A percentile compares a stretch with the other conserved stretches of the same genome.
These are phyloP conservation scores for Acridotheres tristis DNA, from an alignment of 2,797 vertebrate species.

Conservation along the genomic window DNA sequence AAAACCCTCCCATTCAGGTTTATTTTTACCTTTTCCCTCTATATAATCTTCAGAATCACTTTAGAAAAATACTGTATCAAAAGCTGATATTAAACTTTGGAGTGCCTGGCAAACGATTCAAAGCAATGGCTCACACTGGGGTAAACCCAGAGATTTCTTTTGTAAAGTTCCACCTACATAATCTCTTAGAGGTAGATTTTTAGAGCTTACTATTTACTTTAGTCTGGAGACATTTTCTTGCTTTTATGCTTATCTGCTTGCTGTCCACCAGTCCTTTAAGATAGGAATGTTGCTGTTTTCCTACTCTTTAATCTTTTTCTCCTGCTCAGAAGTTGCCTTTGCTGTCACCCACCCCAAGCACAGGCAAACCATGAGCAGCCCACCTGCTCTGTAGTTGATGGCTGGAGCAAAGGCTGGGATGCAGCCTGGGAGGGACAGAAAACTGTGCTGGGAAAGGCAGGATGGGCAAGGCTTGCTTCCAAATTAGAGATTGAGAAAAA, in stretches of 20 bases:
- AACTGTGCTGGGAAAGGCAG: neutral
- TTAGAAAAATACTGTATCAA: constrained; percentile 46
- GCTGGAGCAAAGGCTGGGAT: neutral
- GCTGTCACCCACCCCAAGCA: neutral
- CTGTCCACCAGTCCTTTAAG: neutral
- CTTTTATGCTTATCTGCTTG: constrained; percentile 53
- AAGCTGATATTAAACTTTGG: constrained; percentile 55
- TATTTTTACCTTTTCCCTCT: constrained; percentile 57
- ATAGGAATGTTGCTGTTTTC: neutral
- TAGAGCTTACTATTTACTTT: constrained; percentile 37
- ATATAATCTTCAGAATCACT: constrained; percentile 45
- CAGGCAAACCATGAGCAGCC: neutral
- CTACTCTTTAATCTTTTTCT: neutral
- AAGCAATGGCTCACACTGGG: neutral
- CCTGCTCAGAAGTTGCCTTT: neutral
- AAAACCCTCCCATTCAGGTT: constrained; percentile 36
- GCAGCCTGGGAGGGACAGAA: too few species aligned
- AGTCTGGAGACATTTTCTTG: constrained; percentile 26
- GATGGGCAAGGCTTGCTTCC: neutral
- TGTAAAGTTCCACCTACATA: constrained; percentile 35
- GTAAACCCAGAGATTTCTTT: constrained; percentile 43
- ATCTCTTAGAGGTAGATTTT: constrained; percentile 49
- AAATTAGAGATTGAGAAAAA: neutral
- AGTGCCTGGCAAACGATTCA: constrained; percentile 56
- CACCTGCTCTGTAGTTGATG: neutral